Base-by-base conservation (phyloP, 1,140 invertebrate species). In the Tenebrio molitor region DNA sequence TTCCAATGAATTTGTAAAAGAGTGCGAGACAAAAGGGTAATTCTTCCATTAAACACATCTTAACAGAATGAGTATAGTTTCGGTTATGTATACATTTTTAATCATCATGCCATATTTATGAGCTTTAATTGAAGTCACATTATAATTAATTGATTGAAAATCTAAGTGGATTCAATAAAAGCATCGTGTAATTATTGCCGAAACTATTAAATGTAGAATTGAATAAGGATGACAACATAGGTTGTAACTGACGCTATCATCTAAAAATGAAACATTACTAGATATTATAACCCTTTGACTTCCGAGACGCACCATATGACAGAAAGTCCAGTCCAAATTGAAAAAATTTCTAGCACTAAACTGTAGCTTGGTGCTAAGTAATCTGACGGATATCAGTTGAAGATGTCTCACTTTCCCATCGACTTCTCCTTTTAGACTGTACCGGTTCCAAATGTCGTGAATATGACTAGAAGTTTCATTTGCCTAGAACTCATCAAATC, bases 311-410 rank as follows among this genome's bases (percentile, higher is more conserved):
- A 58, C 50, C 50, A 15, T 58, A 14, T 58, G 50, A 12, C 21
- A 58, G n/a, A 21, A 29, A n/a, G 50, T 58, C 23, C 23, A 25
- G 15, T 58, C 50, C 12, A 58, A 58, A 15, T 25, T 58, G 15
- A 58, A 58, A 7, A 58, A 58, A 58, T 58, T 29, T 29, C 10
- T 25, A 7, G 50, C 50, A 15, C 21, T 58, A 29, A 58, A 58
- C 5, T 29, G 16, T 1, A 58, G 21, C 12, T 58, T 58, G 2
- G 50, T 58, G 12, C 14, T 58, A 7, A 58, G 50, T 15, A 58
- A 14, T 29, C 23, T 25, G 4, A 29, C 12, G 1, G 50, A 58
- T 12, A 29, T 25, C 8, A 58, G 14, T 12, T 58, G 21, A 1
- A 58, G 23, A 58, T 58, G 50, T 3, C 50, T 7, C 12, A 29